Percentiles rank a stretch among this genome's conserved stretches.
Evolutionary conservation across 2,888 invertebrate genomes (phyloP).

Genomic region (Eristalis arbustorum): DNA sequence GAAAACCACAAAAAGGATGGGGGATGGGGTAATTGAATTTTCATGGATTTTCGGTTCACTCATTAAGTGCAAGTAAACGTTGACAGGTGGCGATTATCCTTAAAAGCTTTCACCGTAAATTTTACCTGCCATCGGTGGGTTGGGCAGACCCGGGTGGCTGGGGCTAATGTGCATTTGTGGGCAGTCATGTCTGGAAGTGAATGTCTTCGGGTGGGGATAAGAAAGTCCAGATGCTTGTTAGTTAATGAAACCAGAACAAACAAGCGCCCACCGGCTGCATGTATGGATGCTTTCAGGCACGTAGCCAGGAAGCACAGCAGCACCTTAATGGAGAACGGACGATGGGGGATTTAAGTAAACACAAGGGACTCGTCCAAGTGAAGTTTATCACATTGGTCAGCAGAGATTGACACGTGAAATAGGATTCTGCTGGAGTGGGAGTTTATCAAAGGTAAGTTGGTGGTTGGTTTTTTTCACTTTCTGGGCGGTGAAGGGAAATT

Average conservation of each 20-base stretch:
- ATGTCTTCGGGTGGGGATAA: conserved; percentile 1
- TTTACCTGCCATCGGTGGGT: not conserved
- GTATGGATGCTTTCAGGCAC: not conserved
- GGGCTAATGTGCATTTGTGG: not conserved
- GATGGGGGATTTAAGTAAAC: not conserved
- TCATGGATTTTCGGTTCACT: conserved; percentile 40
- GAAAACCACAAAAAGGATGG: not conserved
- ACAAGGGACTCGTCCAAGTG: not conserved
- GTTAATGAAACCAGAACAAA: not conserved
- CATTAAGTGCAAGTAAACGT: conserved; percentile 46
- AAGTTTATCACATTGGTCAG: not conserved
- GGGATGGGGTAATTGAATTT: conserved; percentile 43
- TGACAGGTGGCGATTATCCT: conserved; percentile 55
- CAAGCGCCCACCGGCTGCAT: not conserved
- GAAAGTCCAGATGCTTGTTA: not conserved
- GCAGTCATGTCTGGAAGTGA: conserved; percentile 3
- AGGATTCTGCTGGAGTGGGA: not conserved
- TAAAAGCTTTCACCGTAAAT: conserved; percentile 47
- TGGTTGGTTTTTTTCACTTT: not conserved
- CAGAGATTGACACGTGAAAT: not conserved
- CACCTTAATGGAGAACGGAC: not conserved
- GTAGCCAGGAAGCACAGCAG: not conserved
- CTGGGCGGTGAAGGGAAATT: not conserved
- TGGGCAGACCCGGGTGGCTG: too few relatives aligned
- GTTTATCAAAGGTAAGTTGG: not conserved